phyloP scores from a whole-genome alignment of 2,113 vertebrate genomes.

The Numenius arquata region DNA sequence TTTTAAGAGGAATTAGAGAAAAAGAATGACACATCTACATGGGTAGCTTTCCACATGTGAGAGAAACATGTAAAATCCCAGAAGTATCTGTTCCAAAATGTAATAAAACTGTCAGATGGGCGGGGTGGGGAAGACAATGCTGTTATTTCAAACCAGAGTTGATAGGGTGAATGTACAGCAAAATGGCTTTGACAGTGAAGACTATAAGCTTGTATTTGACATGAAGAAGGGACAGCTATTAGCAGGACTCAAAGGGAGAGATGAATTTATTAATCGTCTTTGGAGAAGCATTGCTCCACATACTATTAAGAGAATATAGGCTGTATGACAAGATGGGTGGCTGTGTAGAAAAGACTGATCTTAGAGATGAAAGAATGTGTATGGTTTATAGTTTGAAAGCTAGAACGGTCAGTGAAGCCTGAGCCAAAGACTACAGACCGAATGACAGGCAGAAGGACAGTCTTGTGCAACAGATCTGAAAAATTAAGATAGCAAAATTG shows the following conservation, averaged over 20 bases:
- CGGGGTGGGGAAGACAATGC: neutral
- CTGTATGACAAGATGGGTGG: neutral
- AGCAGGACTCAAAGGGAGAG: neutral
- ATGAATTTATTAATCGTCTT: neutral
- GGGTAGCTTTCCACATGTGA: neutral
- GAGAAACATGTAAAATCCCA: neutral
- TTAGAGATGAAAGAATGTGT: neutral
- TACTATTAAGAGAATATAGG: neutral
- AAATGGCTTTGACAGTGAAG: neutral
- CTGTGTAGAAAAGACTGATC: neutral
- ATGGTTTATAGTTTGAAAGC: neutral
- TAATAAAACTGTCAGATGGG: neutral
- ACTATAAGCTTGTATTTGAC: neutral
- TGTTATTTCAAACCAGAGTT: neutral
- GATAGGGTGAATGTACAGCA: neutral
- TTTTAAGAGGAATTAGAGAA: neutral
- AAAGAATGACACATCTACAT: neutral
- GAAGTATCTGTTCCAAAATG: neutral
- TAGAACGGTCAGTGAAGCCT: neutral
- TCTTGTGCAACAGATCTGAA: neutral
- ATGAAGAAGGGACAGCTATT: neutral
- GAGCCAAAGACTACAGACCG: neutral
- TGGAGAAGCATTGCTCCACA: neutral
- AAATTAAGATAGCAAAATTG: neutral
- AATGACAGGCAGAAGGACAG: neutral